A percentile compares a stretch with the other conserved stretches of the same genome.
phyloP scores from a whole-genome alignment of 1,140 invertebrate species.

The Nephila pilipes region DNA sequence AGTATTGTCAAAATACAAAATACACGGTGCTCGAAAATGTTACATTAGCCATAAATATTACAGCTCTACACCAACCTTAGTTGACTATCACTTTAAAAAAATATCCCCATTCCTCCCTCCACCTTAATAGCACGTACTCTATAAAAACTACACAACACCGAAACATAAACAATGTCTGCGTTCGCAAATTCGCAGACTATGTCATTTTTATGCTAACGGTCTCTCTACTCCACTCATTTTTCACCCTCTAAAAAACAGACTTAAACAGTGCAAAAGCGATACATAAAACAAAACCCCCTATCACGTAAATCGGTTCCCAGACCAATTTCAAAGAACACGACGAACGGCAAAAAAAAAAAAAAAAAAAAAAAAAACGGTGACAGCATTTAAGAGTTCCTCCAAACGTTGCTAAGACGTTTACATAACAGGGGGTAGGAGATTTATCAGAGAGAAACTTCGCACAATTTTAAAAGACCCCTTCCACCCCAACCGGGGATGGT shows the following conservation, averaged over 20 bases:
- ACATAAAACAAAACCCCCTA: background rate
- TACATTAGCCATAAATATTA: too few species aligned
- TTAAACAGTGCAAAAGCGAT: background rate
- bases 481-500: background rate
- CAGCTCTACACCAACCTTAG: too few species aligned
- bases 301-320: background rate
- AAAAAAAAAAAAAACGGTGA: background rate
- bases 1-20: too few species aligned
- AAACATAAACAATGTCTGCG: background rate
- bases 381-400: background rate
- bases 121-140: too few species aligned
- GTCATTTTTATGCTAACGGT: background rate
- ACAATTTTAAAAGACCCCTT: slow-evolving; percentile 1
- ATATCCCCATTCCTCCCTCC: too few species aligned
- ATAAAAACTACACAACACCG: too few species aligned
- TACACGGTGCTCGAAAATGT: too few species aligned
- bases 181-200: background rate
- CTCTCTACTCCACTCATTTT: background rate
- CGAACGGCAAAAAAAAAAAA: too few species aligned
- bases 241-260: background rate
- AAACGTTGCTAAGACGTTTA: background rate
- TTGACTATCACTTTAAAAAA: too few species aligned
- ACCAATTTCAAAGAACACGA: background rate
- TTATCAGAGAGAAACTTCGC: slow-evolving; percentile 2
- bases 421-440: background rate